phyloP scores from a whole-genome alignment of 37 sponge, comb jelly and placozoan genomes.

The Geodia barretti region DNA sequence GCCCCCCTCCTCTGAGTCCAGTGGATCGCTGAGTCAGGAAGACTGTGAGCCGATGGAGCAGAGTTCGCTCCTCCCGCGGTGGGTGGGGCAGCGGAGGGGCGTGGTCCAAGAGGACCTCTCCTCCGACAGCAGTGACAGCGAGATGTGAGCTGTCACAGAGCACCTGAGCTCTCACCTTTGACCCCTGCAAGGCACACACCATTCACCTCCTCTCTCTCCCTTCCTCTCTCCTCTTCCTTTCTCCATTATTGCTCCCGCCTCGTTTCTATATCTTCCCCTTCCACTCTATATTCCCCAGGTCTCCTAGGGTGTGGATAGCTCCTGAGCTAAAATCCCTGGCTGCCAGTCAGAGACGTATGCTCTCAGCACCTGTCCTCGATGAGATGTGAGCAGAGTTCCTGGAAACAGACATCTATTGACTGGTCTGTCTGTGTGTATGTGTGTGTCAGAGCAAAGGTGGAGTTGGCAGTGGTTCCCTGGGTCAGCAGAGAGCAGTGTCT shows the following conservation, averaged over 20 bases:
- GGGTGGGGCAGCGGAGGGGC: background rate
- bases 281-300: too few relatives aligned
- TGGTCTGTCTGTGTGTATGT: too few relatives aligned
- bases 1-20: background rate
- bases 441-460: background rate
- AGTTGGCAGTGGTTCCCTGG: background rate
- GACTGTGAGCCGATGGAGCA: background rate
- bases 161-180: too few relatives aligned
- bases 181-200: too few relatives aligned
- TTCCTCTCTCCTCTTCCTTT: too few relatives aligned
- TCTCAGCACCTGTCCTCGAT: background rate
- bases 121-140: constrained; percentile 22
- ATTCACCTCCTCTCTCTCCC: too few relatives aligned
- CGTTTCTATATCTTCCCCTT: too few relatives aligned
- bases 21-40: background rate
- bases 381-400: background rate
- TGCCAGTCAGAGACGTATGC: background rate
- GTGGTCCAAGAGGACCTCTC: constrained; percentile 13
- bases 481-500: background rate
- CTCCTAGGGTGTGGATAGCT: background rate
- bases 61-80: background rate
- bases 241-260: too few relatives aligned
- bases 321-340: background rate
- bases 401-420: too few relatives aligned
- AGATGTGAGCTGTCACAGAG: background rate